Evolutionary conservation across 2,113 vertebrate species (phyloP), one percentile per base, ranked within the genome.

Genomic region (Neogobius melanostomus): DNA sequence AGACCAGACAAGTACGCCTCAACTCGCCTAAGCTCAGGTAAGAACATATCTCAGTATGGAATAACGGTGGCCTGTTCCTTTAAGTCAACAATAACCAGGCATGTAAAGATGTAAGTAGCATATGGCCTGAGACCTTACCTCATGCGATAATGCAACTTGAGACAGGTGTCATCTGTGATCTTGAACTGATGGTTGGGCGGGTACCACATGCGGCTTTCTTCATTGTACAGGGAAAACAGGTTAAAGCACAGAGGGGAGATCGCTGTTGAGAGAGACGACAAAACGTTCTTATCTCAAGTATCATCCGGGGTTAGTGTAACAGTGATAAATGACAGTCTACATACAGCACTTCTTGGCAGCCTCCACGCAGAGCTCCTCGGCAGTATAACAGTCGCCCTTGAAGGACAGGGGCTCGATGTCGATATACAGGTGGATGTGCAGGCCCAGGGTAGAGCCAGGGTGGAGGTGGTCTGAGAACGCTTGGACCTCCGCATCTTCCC

Each of bases 211-310:
- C 67, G 85, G 46, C 76, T 92, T 49, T 57, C 88, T 82, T 98
- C 95, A 8, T 97, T 90, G 2, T 95, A 99, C 14, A 99, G 90
- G 0, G 94, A 93, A 79, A 98, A 99, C 12, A 99, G 93, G 79
- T 98, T 98, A 82, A 97, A 95, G 84, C 97, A 99, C 78, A 99
- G 88, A 63, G 97, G 98, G 82, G 96, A 98, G 76, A 99, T 95
- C 17, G 80, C 97, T 99, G 88, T 14, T 14, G 61, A 72, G 76
- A 54, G 48, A 36, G 28, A 36, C 3, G 28, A 36, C 28, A 36
- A 36, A 3, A 36, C 3, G 28, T 36, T 36, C 28, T 36, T 36
- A 36, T 36, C 28, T 36, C 28, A 36, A 36, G 4, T 36, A 36
- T 36, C 28, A 36, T 36, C 28, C 6, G 46, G 46, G 46, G 46